Evolutionary conservation across 2,113 vertebrate genomes (phyloP), one percentile per base, ranked within the genome.

Genomic region (Catharus bicknelli): DNA sequence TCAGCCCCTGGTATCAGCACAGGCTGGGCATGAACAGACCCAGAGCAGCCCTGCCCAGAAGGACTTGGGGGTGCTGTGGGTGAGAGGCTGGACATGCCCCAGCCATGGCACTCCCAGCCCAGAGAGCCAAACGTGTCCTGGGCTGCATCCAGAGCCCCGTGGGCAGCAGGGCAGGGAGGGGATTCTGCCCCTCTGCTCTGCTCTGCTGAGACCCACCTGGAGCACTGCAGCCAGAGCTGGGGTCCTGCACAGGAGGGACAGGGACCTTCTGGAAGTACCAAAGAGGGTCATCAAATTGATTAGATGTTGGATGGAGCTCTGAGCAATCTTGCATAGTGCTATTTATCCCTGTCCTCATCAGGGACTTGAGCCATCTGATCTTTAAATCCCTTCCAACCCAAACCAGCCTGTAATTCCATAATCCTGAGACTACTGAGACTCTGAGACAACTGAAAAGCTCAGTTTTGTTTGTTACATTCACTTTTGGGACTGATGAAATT

Each of bases 241-340:
- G 21, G 13, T 32, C 30, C 43, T 2, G 21, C 18, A 38, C 4
- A 22, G 8, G 9, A 2, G 0, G 30, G 21, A 43, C 36, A 66
- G 1, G 2, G 43, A 18, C 10, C 8, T 73, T 22, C 0, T 66
- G 59, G n/a, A 59, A 10, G 19, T 67, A 19, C 16, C 30, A 38
- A 7, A 64, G 3, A 53, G 6, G 7, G 6, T 26, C n/a, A 54
- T 11, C 7, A 47, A 47, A 25, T 8, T 48, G 25, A 26, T 26
- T 48, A 34, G 25, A 48, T 1, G 18, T 4, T 68, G 16, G 13
- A 48, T 32, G 8, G 40, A 69, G 7, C 8, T 47, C 27, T 47
- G 27, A 40, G 40, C 5, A 67, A 40, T 7, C 9, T 59, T 40
- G 4, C 34, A 13, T 8, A 22, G 25, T 8, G 2, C 8, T 42